These are phyloP conservation scores for Ia io DNA, from an alignment of 2,113 vertebrate genomes.

Conservation along the genomic window DNA sequence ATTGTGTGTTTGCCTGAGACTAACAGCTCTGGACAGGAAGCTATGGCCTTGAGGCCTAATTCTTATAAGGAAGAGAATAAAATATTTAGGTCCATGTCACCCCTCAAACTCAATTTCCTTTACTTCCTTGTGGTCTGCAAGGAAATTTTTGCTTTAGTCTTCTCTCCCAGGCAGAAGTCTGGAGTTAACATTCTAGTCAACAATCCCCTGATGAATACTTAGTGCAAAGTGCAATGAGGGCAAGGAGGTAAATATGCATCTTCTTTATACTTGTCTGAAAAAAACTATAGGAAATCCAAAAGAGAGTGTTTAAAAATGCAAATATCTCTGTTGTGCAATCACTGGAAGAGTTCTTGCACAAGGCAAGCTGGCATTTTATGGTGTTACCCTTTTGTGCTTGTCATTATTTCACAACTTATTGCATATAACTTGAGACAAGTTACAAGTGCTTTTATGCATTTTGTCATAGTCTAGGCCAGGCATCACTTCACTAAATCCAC, in stretches of 20 bases:
- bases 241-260: not conserved
- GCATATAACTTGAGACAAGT: not conserved
- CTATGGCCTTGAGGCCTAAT: not conserved
- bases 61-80: conserved; percentile 9
- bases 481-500: not conserved
- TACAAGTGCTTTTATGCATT: conserved; percentile 9
- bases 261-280: not conserved
- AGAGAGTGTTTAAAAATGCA: not conserved
- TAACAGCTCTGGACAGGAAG: conserved; percentile 22
- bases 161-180: not conserved
- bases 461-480: not conserved
- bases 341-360: not conserved
- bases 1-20: not conserved
- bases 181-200: not conserved
- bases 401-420: conserved; percentile 20
- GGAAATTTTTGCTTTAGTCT: not conserved
- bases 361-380: not conserved
- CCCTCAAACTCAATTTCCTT: not conserved
- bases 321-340: not conserved
- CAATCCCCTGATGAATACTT: not conserved
- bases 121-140: not conserved
- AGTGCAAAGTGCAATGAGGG: not conserved
- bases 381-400: conserved; percentile 23
- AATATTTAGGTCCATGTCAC: not conserved
- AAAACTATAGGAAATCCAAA: not conserved